Evolutionary conservation across 2,888 invertebrate genomes (phyloP).

Genomic region (Ferdinandea cuprea): DNA sequence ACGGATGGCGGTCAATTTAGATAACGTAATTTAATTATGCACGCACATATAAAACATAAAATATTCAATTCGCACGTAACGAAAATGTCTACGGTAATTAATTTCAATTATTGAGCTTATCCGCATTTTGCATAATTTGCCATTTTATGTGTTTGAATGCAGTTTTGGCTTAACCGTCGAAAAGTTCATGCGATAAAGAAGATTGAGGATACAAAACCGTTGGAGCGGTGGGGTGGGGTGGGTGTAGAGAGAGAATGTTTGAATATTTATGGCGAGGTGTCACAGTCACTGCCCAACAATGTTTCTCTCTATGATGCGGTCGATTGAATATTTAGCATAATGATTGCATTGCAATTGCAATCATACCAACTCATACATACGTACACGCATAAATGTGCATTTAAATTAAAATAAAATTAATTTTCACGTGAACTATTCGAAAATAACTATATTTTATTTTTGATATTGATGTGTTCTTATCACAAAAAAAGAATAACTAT

Average conservation of each 20-base stretch:
- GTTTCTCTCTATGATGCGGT: slow-evolving; percentile 56
- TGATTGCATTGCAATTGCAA: slow-evolving; percentile 31
- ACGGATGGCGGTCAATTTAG: slow-evolving; percentile 75
- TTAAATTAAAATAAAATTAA: too few species aligned
- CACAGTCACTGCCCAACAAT: slow-evolving; percentile 8
- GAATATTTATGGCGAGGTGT: slow-evolving; percentile 25
- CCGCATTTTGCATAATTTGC: slow-evolving; percentile 76
- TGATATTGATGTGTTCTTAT: too few species aligned
- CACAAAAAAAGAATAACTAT: too few species aligned
- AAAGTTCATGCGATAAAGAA: slow-evolving; percentile 56
- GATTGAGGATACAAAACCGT: slow-evolving; percentile 21
- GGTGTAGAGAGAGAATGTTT: too few species aligned
- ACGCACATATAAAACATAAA: slow-evolving; percentile 72
- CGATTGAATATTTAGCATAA: slow-evolving; percentile 52
- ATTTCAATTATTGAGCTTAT: slow-evolving; percentile 77
- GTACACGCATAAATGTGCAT: too few species aligned
- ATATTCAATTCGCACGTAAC: slow-evolving; percentile 75
- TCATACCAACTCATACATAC: too few species aligned
- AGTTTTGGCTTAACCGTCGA: slow-evolving; percentile 59
- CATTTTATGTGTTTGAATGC: slow-evolving; percentile 65
- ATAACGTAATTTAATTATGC: slow-evolving; percentile 76
- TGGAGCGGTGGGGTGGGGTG: too few species aligned
- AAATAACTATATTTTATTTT: too few species aligned
- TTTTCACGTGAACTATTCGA: too few species aligned
- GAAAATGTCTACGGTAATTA: slow-evolving; percentile 76